Evolutionary conservation across 2,888 invertebrate genomes (phyloP), one percentile per base, ranked within the genome.

Genomic region (Athalia cordata): DNA sequence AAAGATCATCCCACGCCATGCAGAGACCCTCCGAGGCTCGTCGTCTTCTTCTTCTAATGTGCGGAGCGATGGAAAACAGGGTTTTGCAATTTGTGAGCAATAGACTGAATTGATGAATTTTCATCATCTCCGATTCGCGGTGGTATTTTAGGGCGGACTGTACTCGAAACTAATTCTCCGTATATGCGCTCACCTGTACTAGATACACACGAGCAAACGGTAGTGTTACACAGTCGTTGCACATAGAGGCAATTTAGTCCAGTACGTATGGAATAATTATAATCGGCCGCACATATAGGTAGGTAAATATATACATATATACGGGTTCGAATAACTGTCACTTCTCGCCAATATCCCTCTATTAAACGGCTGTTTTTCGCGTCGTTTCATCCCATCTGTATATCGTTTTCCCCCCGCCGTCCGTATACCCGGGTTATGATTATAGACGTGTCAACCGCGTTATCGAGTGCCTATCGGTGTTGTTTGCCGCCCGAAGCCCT

Each of bases 361-460:
- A 84, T 86, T 84, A 86, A 84, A 82, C 82, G 82, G 82, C 82
- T 84, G 84, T 85, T 87, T 86, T 87, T 85, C 84, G 81, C 81
- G 81, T 84, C 83, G 81, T 84, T 84, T 84, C 80, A 81, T 82
- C 82, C 79, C 72, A 59, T 72, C 59, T 59, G 59, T 72, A 72
- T n/a, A 55, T 55, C 55, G 55, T 4, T n/a, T n/a, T n/a, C 55
- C n/a, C 55, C 3, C 7, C 43, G 72, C 57, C 52, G n/a, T 59
- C n/a, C 72, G 5, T 45, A 5, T 68, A 6, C 43, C 57, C 68
- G 9, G 47, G 59, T 72, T 57, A 59, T 50, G 57, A 45, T 59
- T 57, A 59, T 72, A 72, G 72, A 72, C 72, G 59, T 72, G 72
- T 72, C 72, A 59, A 72, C 45, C 59, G 29, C 72, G 72, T 72